Evolutionary conservation across 2,888 invertebrate genomes (phyloP), one percentile per base, ranked within the genome.

Genomic region (Coecobrya sp.): DNA sequence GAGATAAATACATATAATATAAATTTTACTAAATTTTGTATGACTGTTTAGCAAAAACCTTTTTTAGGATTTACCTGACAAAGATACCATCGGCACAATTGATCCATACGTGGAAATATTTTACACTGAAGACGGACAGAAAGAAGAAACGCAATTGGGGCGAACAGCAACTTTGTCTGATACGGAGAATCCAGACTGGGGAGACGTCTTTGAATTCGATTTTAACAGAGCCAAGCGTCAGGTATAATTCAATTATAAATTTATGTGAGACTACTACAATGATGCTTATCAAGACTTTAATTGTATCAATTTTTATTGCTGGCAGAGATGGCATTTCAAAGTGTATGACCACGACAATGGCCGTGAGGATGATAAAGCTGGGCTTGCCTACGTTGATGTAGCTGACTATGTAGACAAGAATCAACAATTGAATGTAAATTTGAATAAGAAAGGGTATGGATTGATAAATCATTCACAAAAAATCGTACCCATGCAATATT

Each of bases 291-390:
- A n/a, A n/a, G n/a, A n/a, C n/a, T n/a, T n/a, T n/a, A n/a, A n/a
- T n/a, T n/a, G n/a, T n/a, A n/a, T n/a, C n/a, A n/a, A n/a, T n/a
- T n/a, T n/a, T n/a, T n/a, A n/a, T n/a, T n/a, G n/a, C n/a, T 36
- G 36, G 36, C 36, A 93, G 91, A 89, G 93, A 52, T 94, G 88
- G 86, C 88, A 86, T 45, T 93, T 94, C 84, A 92, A 93, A 73
- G 92, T 95, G 30, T 94, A 93, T 45, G 95, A 95, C 65, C 92
- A 95, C 42, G 95, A 95, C 81, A 94, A 94, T 65, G 92, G 73
- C 16, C 88, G 94, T 3, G 94, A 94, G 65, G 95, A 95, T 76
- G 95, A 95, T 81, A 93, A 90, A 45, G 93, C 92, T 49, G 95
- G 94, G 0, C 49, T 81, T 36, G 94, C 86, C 10, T 95, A 94